Evolutionary conservation across 2,113 vertebrate species (phyloP).

Genomic region (Charina bottae): DNA sequence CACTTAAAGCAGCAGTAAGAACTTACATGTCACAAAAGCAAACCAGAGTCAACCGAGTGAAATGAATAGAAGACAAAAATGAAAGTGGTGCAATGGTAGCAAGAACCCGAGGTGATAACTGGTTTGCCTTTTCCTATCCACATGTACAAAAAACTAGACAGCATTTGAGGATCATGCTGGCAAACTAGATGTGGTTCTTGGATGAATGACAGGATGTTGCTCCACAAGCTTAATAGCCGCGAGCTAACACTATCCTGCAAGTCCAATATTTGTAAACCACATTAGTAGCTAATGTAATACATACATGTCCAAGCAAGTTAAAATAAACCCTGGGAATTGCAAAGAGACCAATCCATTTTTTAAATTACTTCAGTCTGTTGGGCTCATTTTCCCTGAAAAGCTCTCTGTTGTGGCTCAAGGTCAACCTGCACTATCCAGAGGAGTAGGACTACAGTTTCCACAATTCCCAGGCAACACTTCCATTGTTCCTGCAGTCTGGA

Average conservation of each 20-base stretch:
- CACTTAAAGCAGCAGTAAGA: not conserved
- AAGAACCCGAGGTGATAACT: not conserved
- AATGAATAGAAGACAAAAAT: not conserved
- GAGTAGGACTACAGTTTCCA: not conserved
- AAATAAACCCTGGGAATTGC: constrained; percentile 18
- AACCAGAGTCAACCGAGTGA: not conserved
- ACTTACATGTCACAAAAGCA: not conserved
- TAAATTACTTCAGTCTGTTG: constrained; percentile 31
- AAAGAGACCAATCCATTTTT: constrained; percentile 22
- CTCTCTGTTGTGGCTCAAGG: not conserved
- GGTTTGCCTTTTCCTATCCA: not conserved
- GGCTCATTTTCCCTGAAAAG: not conserved
- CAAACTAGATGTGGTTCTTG: not conserved
- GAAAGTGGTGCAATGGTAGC: not conserved
- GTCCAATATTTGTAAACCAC: constrained; percentile 22
- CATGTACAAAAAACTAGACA: not conserved
- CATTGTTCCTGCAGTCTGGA: not conserved
- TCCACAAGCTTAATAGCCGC: not conserved
- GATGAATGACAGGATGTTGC: constrained; percentile 14
- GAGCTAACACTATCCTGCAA: not conserved
- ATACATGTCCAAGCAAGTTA: not conserved
- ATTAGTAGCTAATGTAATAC: not conserved
- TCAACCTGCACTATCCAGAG: not conserved
- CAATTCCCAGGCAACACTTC: not conserved
- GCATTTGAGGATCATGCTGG: not conserved